phyloP scores from a whole-genome alignment of 2,888 invertebrate species.

The Sinodicranocentrus sp. region DNA sequence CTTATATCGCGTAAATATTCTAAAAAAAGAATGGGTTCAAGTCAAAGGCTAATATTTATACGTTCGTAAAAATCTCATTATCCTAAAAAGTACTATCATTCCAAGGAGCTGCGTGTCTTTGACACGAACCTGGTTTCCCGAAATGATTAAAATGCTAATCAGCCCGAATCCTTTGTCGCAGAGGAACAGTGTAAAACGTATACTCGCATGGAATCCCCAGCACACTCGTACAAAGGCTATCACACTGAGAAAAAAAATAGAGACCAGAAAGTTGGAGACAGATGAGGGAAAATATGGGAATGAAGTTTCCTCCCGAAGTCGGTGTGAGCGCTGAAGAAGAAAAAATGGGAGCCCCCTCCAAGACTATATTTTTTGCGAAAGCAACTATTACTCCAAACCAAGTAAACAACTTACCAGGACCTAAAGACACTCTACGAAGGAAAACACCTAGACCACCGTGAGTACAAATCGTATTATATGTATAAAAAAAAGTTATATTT shows the following conservation, averaged over 20 bases:
- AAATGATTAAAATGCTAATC: constrained; percentile 67
- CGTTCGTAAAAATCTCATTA: constrained; percentile 60
- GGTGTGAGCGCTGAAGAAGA: constrained; percentile 26
- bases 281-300: constrained; percentile 57
- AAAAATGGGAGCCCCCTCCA: constrained; percentile 9
- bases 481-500: neutral
- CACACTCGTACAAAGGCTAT: neutral
- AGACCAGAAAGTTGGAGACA: constrained; percentile 43
- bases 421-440: neutral
- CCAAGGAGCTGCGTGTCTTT: constrained; percentile 49
- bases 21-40: too few species aligned
- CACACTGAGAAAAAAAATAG: neutral
- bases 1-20: too few species aligned
- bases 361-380: constrained; percentile 26
- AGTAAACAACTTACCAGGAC: constrained; percentile 7
- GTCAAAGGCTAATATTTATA: constrained; percentile 13
- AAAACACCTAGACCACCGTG: too few species aligned
- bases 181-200: constrained; percentile 8
- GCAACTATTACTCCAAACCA: constrained; percentile 1
- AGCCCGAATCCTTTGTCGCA: constrained; percentile 56
- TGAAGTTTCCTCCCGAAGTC: constrained; percentile 43
- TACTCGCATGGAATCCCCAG: constrained; percentile 20
- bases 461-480: too few species aligned
- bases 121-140: constrained; percentile 53
- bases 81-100: constrained; percentile 48